Conservation (phyloP, 2,797 vertebrate genomes). For the Lepus oiostolus region DNA sequence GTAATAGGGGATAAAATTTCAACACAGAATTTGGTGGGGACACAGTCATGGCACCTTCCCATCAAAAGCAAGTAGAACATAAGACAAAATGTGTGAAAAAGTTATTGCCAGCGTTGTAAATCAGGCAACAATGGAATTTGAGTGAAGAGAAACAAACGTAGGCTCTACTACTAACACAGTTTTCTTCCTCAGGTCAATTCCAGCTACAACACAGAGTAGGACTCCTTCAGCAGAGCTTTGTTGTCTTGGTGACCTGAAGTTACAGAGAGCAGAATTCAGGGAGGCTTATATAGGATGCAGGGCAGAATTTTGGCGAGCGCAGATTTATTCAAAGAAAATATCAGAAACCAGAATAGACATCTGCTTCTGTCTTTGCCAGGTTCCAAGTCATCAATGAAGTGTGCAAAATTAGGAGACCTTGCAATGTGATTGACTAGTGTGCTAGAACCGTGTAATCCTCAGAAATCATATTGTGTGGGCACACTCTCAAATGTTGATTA, state of each 20-base stretch:
- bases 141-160: not conserved
- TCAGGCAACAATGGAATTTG: not conserved
- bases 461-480: not conserved
- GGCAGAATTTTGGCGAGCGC: not conserved
- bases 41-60: not conserved
- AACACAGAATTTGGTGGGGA: not conserved
- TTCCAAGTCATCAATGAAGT: not conserved
- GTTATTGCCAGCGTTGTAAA: not conserved
- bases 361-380: not conserved
- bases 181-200: not conserved
- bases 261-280: not conserved
- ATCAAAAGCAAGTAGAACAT: not conserved
- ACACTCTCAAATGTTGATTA: not conserved
- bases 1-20: not conserved
- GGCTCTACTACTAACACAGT: not conserved
- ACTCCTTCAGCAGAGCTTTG: not conserved
- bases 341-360: not conserved
- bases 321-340: not conserved
- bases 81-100: not conserved
- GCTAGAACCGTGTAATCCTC: not conserved
- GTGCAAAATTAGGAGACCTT: not conserved
- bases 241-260: not conserved
- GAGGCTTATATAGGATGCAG: not conserved
- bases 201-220: not conserved
- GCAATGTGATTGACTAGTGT: not conserved